These are phyloP conservation scores for Zele albiditarsus DNA, from an alignment of 2,888 invertebrate genomes.

Conservation along the genomic window DNA sequence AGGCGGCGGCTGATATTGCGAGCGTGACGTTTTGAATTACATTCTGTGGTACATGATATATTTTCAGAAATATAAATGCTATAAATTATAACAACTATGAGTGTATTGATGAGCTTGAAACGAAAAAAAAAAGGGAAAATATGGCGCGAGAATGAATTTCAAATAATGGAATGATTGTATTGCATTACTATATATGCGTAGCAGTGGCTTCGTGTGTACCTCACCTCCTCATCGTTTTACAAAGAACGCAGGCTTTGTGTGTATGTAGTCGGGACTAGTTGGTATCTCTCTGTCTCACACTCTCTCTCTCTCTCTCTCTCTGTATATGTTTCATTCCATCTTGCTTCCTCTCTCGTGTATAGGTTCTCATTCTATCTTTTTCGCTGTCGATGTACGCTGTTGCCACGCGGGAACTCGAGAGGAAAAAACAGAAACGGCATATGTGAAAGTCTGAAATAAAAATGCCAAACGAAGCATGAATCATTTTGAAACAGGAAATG, in stretches of 20 bases:
- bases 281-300: background rate
- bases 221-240: conserved; percentile 49
- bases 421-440: conserved; percentile 30
- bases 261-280: conserved; percentile 11
- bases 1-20: background rate
- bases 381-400: conserved; percentile 30
- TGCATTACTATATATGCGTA: conserved; percentile 28
- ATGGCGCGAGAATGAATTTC: conserved; percentile 22
- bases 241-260: conserved; percentile 57
- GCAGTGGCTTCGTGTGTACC: conserved; percentile 18
- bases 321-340: conserved; percentile 20
- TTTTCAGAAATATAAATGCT: background rate
- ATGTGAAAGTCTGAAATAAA: conserved; percentile 42
- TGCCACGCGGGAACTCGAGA: conserved; percentile 49
- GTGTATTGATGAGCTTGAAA: background rate
- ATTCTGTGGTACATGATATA: too few species aligned
- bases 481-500: conserved; percentile 25
- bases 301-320: conserved; percentile 19
- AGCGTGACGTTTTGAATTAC: background rate
- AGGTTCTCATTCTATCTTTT: conserved; percentile 29
- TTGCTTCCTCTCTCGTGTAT: conserved; percentile 10
- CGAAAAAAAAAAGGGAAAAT: conserved; percentile 6
- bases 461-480: conserved; percentile 43
- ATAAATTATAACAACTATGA: background rate
- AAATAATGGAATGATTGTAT: conserved; percentile 43